Percentiles rank a stretch among this genome's conserved stretches.
Evolutionary conservation across 2,113 vertebrate genomes (phyloP).

Genomic region (Paradisaea rubra): DNA sequence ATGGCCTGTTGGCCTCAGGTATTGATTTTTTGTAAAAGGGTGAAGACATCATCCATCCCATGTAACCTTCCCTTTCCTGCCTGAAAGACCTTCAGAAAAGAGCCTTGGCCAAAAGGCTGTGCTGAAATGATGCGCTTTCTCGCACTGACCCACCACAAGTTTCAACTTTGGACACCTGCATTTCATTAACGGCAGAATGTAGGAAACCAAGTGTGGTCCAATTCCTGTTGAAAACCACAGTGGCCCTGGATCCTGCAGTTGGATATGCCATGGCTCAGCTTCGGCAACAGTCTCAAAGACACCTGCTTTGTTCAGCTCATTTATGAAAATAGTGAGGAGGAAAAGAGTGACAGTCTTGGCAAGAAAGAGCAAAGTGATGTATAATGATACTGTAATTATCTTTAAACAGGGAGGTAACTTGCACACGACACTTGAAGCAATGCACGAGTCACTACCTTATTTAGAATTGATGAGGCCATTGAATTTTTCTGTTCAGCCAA

Average conservation of each 20-base stretch:
- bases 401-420: neutral
- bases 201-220: neutral
- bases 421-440: neutral
- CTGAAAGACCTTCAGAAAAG: neutral
- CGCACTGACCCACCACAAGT: neutral
- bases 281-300: neutral
- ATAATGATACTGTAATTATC: neutral
- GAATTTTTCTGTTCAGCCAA: neutral
- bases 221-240: neutral
- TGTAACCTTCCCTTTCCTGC: neutral
- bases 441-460: rapidly evolving
- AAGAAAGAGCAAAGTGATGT: neutral
- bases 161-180: neutral
- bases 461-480: neutral
- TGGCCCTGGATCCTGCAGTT: neutral
- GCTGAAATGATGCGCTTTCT: neutral
- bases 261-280: neutral
- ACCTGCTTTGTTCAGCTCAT: neutral
- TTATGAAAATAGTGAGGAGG: neutral
- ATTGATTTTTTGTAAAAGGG: neutral
- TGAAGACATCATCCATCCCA: neutral
- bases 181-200: neutral
- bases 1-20: neutral
- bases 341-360: neutral
- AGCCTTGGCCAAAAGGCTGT: neutral